phyloP scores from a whole-genome alignment of 2,797 vertebrate genomes.

The Cryptoblepharus egeriae region DNA sequence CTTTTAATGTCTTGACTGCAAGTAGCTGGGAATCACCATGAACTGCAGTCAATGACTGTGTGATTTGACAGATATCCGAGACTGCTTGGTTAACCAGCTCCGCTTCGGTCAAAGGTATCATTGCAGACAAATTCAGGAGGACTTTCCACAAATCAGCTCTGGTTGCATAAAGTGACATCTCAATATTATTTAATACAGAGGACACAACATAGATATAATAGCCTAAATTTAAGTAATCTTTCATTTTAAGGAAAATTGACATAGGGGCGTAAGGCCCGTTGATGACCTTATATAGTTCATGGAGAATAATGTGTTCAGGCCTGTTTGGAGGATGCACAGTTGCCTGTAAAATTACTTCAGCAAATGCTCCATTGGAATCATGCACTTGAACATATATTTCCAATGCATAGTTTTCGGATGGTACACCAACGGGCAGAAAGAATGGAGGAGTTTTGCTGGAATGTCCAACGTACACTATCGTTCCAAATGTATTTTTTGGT shows the following conservation, averaged over 20 bases:
- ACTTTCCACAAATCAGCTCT: constrained; percentile 47
- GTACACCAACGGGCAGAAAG: constrained; percentile 66
- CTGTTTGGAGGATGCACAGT: constrained; percentile 18
- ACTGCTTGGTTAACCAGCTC: constrained; percentile 70
- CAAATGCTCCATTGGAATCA: constrained; percentile 61
- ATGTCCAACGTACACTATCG: constrained; percentile 69
- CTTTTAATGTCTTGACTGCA: constrained; percentile 44
- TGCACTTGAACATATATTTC: constrained; percentile 63
- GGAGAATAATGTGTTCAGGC: constrained; percentile 11
- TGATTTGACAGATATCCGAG: constrained; percentile 57
- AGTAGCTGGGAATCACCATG: constrained; percentile 3
- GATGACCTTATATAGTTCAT: constrained; percentile 35
- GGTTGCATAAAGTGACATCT: not conserved
- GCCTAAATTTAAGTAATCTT: constrained; percentile 58
- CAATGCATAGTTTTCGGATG: constrained; percentile 37
- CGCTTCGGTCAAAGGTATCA: constrained; percentile 37
- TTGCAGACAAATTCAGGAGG: constrained; percentile 57
- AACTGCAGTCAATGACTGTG: constrained; percentile 54
- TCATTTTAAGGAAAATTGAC: constrained; percentile 25
- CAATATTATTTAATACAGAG: constrained; percentile 68
- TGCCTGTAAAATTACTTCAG: constrained; percentile 57
- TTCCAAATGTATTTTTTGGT: constrained; percentile 69
- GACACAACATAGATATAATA: constrained; percentile 65
- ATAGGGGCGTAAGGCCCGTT: rapidly evolving
- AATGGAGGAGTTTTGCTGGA: constrained; percentile 49